These are phyloP conservation scores for Coelinius sp. DNA, from an alignment of 2,888 invertebrate species.

Conservation along the genomic window DNA sequence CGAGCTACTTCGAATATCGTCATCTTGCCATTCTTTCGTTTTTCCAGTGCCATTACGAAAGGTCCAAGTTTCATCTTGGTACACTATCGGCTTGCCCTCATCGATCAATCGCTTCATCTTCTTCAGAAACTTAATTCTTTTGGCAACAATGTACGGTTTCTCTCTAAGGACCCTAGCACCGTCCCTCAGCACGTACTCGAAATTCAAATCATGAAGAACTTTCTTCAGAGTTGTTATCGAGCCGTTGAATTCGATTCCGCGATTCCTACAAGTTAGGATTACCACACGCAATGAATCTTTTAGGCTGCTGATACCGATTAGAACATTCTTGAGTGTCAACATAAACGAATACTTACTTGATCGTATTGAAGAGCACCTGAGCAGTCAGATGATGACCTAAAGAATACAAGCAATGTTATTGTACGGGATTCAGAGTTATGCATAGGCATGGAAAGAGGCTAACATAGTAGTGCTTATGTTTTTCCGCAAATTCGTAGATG, in stretches of 20 bases:
- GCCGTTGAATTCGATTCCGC: not conserved
- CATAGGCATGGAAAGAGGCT: not conserved
- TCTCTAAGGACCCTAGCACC: not conserved
- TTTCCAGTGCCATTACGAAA: not conserved
- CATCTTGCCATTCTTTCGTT: slow-evolving; percentile 8
- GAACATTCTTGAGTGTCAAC: not conserved
- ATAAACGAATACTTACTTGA: not conserved
- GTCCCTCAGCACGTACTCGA: not conserved
- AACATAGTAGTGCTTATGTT: too few species aligned
- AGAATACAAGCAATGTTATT: not conserved
- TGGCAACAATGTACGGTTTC: not conserved
- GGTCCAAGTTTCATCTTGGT: slow-evolving; percentile 18
- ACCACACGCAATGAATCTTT: not conserved
- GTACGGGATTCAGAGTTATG: not conserved
- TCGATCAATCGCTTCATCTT: not conserved
- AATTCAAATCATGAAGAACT: not conserved
- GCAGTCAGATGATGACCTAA: not conserved
- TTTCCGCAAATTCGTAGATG: too few species aligned
- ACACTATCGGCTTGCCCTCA: not conserved
- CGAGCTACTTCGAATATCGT: not conserved
- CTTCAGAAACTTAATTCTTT: not conserved
- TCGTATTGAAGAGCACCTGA: not conserved
- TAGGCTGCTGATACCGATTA: not conserved
- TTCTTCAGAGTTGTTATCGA: not conserved
- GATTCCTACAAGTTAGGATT: not conserved